Percentiles rank a stretch among this genome's conserved stretches.
These are phyloP conservation scores for Labia minor DNA, from an alignment of 2,888 invertebrate genomes.

Conservation along the genomic window DNA sequence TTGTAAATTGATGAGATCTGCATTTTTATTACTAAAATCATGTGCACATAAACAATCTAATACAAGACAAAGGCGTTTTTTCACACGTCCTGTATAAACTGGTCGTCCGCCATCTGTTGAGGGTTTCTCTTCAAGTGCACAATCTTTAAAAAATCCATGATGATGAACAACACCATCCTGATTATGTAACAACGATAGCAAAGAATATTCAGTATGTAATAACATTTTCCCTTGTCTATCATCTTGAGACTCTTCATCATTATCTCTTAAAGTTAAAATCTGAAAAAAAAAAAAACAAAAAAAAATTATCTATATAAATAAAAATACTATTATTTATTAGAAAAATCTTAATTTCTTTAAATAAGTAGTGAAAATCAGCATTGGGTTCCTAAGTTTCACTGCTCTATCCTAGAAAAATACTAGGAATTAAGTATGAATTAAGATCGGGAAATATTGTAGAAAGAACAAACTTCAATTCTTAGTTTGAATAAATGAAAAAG, in stretches of 20 bases:
- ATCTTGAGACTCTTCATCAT: constrained; percentile 54
- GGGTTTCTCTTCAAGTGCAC: constrained; percentile 53
- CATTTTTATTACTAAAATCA: constrained; percentile 46
- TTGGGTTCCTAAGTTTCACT: no score
- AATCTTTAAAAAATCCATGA: constrained; percentile 65
- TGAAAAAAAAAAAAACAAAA: constrained; percentile 24
- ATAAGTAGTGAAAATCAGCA: background rate
- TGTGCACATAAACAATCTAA: constrained; percentile 62
- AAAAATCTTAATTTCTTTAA: constrained; percentile 23
- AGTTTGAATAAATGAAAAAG: no score
- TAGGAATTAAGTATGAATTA: no score
- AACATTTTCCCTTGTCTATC: constrained; percentile 68
- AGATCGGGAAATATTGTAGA: no score
- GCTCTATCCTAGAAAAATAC: background rate
- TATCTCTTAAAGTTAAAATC: constrained; percentile 30
- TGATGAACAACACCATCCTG: constrained; percentile 65
- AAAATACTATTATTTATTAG: background rate
- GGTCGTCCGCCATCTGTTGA: constrained; percentile 39
- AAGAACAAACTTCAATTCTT: no score
- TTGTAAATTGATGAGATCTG: constrained; percentile 55
- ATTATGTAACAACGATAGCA: constrained; percentile 55
- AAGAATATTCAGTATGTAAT: constrained; percentile 62
- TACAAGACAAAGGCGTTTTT: constrained; percentile 55
- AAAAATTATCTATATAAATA: background rate
- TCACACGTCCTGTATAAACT: constrained; percentile 46